These are phyloP conservation scores for Macrophya alboannulata DNA, from an alignment of 2,888 invertebrate species.

Conservation along the genomic window DNA sequence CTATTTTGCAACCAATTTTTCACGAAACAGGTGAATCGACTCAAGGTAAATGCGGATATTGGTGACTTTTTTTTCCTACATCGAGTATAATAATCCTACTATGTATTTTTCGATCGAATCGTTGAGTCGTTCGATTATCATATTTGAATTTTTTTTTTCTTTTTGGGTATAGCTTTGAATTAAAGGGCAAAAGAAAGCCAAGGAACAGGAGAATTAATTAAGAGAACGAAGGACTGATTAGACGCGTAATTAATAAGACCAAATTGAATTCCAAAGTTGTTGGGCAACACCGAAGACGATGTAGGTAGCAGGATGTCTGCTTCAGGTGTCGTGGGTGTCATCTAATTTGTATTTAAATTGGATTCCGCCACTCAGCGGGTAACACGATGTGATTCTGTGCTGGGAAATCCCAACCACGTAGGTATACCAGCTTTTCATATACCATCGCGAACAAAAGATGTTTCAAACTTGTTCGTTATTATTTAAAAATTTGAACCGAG, in stretches of 20 bases:
- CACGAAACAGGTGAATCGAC: background rate
- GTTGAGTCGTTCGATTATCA: background rate
- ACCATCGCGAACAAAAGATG: slow-evolving; percentile 1
- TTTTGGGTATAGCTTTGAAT: background rate
- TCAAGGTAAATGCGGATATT: background rate
- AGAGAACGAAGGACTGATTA: slow-evolving; percentile 36
- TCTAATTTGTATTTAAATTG: slow-evolving; percentile 75
- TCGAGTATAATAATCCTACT: too few relatives aligned
- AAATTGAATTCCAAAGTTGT: slow-evolving; percentile 67
- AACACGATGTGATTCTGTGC: slow-evolving; percentile 30
- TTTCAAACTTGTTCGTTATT: background rate
- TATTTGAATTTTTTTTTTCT: background rate
- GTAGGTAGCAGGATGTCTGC: slow-evolving; percentile 6
- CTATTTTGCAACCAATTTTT: background rate
- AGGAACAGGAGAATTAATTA: background rate
- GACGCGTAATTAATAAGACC: slow-evolving; percentile 62
- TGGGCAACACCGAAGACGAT: slow-evolving; percentile 24
- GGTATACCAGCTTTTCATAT: slow-evolving; percentile 9
- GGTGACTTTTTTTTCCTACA: background rate
- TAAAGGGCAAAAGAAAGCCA: background rate
- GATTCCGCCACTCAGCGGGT: slow-evolving; percentile 61
- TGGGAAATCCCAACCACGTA: slow-evolving; percentile 49
- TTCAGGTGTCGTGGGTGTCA: slow-evolving; percentile 63
- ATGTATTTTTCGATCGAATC: background rate
- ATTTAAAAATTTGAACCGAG: background rate